Percentiles rank a stretch among this genome's conserved stretches.
Evolutionary conservation across 35 echinoderm and acorn worm species (phyloP).

Genomic region (Hemicentrotus pulcherrimus): DNA sequence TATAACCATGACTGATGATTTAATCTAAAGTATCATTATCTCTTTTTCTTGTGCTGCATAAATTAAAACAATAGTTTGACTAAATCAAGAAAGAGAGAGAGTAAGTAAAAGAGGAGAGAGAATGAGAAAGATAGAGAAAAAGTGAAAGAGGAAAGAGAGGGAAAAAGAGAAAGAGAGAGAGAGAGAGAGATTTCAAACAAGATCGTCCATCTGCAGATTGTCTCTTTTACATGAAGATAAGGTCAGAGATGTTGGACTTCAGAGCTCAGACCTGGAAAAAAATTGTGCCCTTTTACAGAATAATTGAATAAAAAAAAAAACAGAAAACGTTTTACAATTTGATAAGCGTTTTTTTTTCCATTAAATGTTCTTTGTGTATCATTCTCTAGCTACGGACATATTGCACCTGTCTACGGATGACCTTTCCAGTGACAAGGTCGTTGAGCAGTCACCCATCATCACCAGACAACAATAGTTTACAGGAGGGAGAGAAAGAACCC

Average conservation of each 20-base stretch:
- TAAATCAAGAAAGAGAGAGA: background rate
- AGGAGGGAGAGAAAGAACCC: slow-evolving; percentile 50
- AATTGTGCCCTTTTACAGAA: background rate
- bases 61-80: background rate
- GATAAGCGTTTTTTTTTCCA: background rate
- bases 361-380: background rate
- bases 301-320: no score
- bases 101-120: background rate
- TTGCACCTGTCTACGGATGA: background rate
- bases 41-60: no score
- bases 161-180: no score
- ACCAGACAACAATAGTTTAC: background rate
- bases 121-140: no score
- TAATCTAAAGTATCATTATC: no score
- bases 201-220: no score
- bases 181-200: no score
- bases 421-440: background rate
- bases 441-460: slow-evolving; percentile 27
- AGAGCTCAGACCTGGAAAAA: background rate
- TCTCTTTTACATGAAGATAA: no score
- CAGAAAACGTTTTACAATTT: background rate
- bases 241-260: background rate
- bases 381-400: background rate
- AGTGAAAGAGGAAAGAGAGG: no score
- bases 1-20: no score